Conservation (phyloP, 2,797 vertebrate species). For the Poliocrania exsul region DNA sequence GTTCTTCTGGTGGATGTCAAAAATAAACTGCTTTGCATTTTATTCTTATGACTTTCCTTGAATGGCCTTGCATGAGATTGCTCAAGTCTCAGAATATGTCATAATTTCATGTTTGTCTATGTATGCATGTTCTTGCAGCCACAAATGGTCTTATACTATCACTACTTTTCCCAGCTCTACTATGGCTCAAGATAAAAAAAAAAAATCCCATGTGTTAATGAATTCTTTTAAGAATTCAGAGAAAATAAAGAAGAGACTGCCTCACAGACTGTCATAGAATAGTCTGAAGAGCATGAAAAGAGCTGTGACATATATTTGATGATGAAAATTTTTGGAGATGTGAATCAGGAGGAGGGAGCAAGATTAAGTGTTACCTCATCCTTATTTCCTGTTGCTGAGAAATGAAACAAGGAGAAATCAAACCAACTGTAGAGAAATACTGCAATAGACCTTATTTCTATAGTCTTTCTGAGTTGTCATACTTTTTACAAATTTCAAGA, state of each 20-base stretch:
- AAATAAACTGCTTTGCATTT: neutral
- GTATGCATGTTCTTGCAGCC: neutral
- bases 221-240: neutral
- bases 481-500: neutral
- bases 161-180: neutral
- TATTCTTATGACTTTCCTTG: neutral
- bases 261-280: neutral
- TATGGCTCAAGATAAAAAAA: neutral
- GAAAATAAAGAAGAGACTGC: neutral
- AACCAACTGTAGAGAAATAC: neutral
- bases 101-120: neutral
- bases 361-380: neutral
- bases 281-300: neutral
- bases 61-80: neutral
- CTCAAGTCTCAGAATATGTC: neutral
- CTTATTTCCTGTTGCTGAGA: neutral
- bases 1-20: neutral
- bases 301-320: neutral
- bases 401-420: neutral
- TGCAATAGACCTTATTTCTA: neutral
- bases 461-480: neutral
- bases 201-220: neutral
- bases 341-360: neutral
- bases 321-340: neutral
- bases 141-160: neutral